phyloP scores from a whole-genome alignment of 2,888 invertebrate species.

The Heliconius ismenius region DNA sequence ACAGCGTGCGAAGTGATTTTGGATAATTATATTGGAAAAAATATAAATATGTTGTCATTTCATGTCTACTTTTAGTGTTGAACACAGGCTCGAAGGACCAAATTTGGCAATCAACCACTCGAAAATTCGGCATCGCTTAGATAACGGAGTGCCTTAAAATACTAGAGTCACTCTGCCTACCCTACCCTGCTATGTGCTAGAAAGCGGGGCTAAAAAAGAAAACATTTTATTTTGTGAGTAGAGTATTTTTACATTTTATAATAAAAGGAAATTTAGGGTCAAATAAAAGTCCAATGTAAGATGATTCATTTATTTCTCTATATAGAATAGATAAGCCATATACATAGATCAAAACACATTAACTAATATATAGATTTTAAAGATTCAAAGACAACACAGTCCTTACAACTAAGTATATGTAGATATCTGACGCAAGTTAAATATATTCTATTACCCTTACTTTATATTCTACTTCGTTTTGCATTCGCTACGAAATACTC shows the following conservation, averaged over 20 bases:
- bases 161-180: too few species aligned
- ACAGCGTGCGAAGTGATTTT: too few species aligned
- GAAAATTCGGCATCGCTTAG: too few species aligned
- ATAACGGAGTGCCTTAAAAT: too few species aligned
- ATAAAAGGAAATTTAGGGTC: not conserved
- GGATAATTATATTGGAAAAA: too few species aligned
- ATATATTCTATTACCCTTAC: conserved; percentile 41
- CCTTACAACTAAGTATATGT: conserved; percentile 46
- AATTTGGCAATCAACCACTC: too few species aligned
- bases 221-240: not conserved
- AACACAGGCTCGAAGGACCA: too few species aligned
- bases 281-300: conserved; percentile 71
- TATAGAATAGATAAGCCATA: conserved; percentile 77
- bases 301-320: conserved; percentile 75
- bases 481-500: conserved; percentile 24
- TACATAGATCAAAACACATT: conserved; percentile 71
- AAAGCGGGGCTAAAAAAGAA: not conserved
- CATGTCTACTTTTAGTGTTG: too few species aligned
- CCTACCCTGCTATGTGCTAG: too few species aligned
- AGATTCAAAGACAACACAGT: conserved; percentile 56
- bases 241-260: not conserved
- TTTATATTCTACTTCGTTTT: conserved; percentile 24
- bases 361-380: conserved; percentile 68
- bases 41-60: too few species aligned
- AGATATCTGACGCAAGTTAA: conserved; percentile 76